Evolutionary conservation across 1,140 invertebrate genomes (phyloP).

Genomic region (Drosophila kepulauana): DNA sequence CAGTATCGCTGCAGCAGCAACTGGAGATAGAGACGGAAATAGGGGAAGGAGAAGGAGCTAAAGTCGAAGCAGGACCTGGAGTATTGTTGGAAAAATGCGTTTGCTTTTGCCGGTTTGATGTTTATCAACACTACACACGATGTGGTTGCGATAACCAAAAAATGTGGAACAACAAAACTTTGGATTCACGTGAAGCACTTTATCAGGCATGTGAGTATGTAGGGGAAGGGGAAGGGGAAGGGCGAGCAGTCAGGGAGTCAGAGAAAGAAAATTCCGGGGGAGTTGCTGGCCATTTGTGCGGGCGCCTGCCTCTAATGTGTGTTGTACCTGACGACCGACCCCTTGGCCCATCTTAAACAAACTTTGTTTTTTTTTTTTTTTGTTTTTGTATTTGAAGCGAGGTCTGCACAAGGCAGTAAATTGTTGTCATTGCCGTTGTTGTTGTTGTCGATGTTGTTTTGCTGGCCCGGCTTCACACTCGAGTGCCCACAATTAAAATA

Average conservation of each 20-base stretch:
- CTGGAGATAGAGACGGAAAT: neutral
- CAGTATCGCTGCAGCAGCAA: neutral
- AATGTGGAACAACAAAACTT: conserved; percentile 60
- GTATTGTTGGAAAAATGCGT: conserved; percentile 44
- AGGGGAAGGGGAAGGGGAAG: neutral
- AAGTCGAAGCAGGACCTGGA: neutral
- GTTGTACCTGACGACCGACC: conserved; percentile 33
- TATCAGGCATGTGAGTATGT: neutral
- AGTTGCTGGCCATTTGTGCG: conserved; percentile 47
- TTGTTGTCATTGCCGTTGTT: conserved; percentile 40
- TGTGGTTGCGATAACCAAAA: conserved; percentile 53
- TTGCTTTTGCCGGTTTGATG: conserved; percentile 28
- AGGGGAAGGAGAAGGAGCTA: neutral
- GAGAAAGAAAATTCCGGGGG: neutral
- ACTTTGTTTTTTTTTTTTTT: too few species aligned
- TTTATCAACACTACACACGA: conserved; percentile 53
- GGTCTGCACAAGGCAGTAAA: conserved; percentile 18
- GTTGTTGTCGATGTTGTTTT: conserved; percentile 35
- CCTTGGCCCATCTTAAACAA: conserved; percentile 30
- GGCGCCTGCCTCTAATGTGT: conserved; percentile 8
- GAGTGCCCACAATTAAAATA: conserved; percentile 82
- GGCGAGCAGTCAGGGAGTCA: neutral
- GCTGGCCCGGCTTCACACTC: conserved; percentile 63
- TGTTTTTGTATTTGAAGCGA: conserved; percentile 14
- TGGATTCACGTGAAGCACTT: conserved; percentile 26